Percentiles rank a stretch among this genome's conserved stretches.
phyloP scores from a whole-genome alignment of 2,113 vertebrate genomes.

The Ctenodactylus gundi region DNA sequence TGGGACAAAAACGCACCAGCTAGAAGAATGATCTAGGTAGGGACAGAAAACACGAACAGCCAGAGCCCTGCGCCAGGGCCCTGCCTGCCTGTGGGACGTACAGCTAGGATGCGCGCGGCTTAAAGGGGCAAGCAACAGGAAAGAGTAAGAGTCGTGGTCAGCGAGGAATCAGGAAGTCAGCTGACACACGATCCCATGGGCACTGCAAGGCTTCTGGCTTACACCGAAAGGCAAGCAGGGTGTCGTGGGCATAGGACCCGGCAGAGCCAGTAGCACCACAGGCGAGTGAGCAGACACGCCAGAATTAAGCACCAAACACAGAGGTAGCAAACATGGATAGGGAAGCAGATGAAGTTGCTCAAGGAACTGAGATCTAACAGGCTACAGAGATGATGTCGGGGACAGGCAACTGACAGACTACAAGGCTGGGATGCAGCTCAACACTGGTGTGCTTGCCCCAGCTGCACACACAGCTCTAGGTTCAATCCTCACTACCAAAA shows the following conservation, averaged over 20 bases:
- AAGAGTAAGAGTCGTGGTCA: background rate
- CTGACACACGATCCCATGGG: no score
- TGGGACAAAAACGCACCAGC: background rate
- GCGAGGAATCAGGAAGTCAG: background rate
- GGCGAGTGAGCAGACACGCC: background rate
- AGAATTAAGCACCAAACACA: background rate
- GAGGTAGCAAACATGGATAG: background rate
- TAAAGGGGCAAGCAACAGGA: background rate
- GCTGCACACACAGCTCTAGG: background rate
- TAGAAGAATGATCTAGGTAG: background rate
- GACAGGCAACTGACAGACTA: background rate
- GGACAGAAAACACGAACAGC: background rate
- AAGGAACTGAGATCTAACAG: background rate
- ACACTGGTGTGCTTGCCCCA: background rate
- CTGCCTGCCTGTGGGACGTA: background rate
- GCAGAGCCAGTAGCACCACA: background rate
- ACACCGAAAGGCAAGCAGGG: background rate
- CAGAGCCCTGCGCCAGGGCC: background rate
- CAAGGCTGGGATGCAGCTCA: background rate
- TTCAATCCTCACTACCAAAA: background rate
- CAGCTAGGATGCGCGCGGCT: background rate
- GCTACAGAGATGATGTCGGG: background rate
- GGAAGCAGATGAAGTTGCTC: background rate
- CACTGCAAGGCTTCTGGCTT: background rate
- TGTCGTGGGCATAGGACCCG: background rate